A percentile compares a stretch with the other conserved stretches of the same genome.
Evolutionary conservation across 2,888 invertebrate species (phyloP).

Genomic region (Microctonus hyperodae): DNA sequence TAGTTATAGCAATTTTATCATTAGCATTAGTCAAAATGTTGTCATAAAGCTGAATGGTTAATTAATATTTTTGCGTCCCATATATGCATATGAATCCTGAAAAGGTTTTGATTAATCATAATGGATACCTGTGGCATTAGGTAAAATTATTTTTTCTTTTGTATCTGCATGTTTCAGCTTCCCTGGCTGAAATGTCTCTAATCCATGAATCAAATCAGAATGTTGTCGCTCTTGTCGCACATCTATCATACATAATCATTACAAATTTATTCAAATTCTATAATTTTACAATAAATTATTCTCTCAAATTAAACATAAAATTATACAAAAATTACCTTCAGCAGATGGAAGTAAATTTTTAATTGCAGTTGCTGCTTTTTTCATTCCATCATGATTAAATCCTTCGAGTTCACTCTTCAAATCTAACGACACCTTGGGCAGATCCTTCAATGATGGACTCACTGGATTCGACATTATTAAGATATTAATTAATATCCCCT

Average conservation of each 20-base stretch:
- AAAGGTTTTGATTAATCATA: background rate
- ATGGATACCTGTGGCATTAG: conserved; percentile 80
- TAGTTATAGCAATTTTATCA: background rate
- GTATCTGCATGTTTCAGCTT: conserved; percentile 81
- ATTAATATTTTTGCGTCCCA: background rate
- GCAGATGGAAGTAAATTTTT: conserved; percentile 93
- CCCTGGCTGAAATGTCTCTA: conserved; percentile 79
- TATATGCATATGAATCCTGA: conserved; percentile 62
- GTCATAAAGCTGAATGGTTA: background rate
- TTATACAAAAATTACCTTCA: conserved; percentile 72
- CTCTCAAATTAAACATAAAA: conserved; percentile 18
- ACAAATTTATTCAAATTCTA: background rate
- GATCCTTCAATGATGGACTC: conserved; percentile 84
- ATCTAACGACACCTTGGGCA: conserved; percentile 88
- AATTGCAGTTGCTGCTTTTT: conserved; percentile 88
- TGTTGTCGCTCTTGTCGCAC: conserved; percentile 78
- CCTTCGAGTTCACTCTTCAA: conserved; percentile 91
- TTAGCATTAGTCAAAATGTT: background rate
- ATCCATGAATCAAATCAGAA: conserved; percentile 77
- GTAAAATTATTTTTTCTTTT: conserved; percentile 82
- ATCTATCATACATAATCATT: conserved; percentile 64
- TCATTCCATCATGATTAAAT: conserved; percentile 87
- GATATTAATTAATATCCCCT: conserved; percentile 34
- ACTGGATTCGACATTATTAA: conserved; percentile 68
- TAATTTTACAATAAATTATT: conserved; percentile 29